These are phyloP conservation scores for Andrena camellia DNA, from an alignment of 2,888 invertebrate species.

Conservation along the genomic window DNA sequence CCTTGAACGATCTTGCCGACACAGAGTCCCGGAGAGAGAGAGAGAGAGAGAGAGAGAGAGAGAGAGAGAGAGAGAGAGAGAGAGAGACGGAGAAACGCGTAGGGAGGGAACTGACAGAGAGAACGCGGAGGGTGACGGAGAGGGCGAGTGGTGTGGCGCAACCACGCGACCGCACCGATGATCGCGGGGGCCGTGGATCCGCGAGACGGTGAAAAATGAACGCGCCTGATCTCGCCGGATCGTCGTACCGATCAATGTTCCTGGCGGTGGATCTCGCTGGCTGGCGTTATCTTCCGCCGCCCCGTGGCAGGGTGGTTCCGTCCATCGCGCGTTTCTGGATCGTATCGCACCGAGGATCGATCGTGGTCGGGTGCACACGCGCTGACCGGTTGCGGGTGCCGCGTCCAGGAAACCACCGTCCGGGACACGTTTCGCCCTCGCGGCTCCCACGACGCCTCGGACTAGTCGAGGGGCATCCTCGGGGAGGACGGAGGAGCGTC, in stretches of 20 bases:
- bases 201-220: background rate
- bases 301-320: conserved; percentile 65
- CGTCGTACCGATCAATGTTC: conserved; percentile 45
- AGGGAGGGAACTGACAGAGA: background rate
- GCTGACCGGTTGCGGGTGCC: conserved; percentile 72
- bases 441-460: background rate
- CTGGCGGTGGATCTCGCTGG: background rate
- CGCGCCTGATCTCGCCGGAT: background rate
- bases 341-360: conserved; percentile 72
- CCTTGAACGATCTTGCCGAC: background rate
- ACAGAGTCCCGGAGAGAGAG: background rate
- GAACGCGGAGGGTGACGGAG: background rate
- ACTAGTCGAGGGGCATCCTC: background rate
- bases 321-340: conserved; percentile 73
- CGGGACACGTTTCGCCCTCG: conserved; percentile 28
- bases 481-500: background rate
- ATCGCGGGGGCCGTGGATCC: background rate
- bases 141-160: conserved; percentile 37
- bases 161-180: conserved; percentile 54
- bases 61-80: background rate
- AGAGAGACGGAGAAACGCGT: background rate
- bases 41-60: background rate
- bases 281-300: conserved; percentile 56
- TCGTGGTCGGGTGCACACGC: conserved; percentile 71
- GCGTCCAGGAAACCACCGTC: conserved; percentile 45